Percentiles rank a stretch among this genome's conserved stretches.
Evolutionary conservation across 2,797 vertebrate species (phyloP).

Genomic region (Crossoptilon crossoptilon): DNA sequence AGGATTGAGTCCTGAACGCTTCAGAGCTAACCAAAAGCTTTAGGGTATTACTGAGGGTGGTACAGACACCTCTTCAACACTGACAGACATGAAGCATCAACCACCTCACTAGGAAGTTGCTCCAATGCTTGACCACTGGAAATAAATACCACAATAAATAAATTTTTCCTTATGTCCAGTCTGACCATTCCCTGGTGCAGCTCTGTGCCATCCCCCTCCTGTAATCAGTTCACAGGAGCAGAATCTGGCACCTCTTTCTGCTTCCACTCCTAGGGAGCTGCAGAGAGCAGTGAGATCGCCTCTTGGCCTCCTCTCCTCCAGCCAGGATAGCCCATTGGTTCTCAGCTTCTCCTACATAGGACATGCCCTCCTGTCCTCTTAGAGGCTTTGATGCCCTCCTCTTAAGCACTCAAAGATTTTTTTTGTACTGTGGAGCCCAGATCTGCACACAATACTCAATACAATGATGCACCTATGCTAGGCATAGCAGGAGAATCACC

Average conservation of each 20-base stretch:
- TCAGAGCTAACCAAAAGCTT: background rate
- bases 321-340: background rate
- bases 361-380: background rate
- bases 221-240: background rate
- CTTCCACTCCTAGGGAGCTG: background rate
- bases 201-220: background rate
- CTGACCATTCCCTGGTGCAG: background rate
- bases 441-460: background rate
- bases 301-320: background rate
- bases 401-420: background rate
- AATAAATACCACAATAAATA: background rate
- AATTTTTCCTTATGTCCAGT: background rate
- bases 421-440: background rate
- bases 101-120: background rate
- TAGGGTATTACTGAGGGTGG: background rate
- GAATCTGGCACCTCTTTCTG: background rate
- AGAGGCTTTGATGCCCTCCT: background rate
- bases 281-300: background rate
- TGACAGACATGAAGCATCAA: background rate
- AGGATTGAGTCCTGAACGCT: background rate
- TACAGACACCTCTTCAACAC: background rate
- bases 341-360: background rate
- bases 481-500: background rate
- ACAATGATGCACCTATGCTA: background rate
- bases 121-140: background rate